Evolutionary conservation across 1,140 invertebrate species (phyloP).

Genomic region (Papilio machaon): DNA sequence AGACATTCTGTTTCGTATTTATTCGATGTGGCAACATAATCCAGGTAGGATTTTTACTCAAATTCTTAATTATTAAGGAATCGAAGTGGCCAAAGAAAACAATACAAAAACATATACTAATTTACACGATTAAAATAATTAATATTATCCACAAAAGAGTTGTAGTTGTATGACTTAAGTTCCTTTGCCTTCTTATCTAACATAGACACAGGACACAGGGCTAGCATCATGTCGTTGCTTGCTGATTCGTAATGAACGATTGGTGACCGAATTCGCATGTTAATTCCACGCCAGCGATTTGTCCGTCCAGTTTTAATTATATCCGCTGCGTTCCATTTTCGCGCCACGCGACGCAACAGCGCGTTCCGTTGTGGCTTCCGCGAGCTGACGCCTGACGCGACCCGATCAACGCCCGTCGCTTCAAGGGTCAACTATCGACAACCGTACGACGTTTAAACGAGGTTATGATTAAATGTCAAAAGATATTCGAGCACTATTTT

Average conservation of each 20-base stretch:
- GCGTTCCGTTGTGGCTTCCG: conserved; percentile 64
- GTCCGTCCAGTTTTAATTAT: conserved; percentile 77
- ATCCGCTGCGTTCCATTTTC: conserved; percentile 78
- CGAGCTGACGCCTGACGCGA: conserved; percentile 54
- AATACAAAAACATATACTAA: not conserved
- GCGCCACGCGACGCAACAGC: conserved; percentile 63
- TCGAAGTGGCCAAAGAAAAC: not conserved
- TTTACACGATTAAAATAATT: not conserved
- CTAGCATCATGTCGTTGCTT: conserved; percentile 38
- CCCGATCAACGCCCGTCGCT: conserved; percentile 52
- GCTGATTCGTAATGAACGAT: conserved; percentile 49
- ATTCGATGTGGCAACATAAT: not conserved
- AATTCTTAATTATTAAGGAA: not conserved
- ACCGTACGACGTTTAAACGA: not conserved
- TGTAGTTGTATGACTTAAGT: not conserved
- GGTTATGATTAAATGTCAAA: conserved; percentile 16
- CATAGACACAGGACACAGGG: not conserved
- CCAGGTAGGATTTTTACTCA: not conserved
- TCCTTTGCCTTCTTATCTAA: conserved; percentile 6
- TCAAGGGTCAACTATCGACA: conserved; percentile 58
- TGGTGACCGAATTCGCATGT: conserved; percentile 68
- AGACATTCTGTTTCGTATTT: not conserved
- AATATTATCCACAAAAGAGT: not conserved
- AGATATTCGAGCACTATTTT: not conserved
- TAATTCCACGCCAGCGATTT: conserved; percentile 71